phyloP scores from a whole-genome alignment of 2,113 vertebrate species.

The Lophotis ruficrista region DNA sequence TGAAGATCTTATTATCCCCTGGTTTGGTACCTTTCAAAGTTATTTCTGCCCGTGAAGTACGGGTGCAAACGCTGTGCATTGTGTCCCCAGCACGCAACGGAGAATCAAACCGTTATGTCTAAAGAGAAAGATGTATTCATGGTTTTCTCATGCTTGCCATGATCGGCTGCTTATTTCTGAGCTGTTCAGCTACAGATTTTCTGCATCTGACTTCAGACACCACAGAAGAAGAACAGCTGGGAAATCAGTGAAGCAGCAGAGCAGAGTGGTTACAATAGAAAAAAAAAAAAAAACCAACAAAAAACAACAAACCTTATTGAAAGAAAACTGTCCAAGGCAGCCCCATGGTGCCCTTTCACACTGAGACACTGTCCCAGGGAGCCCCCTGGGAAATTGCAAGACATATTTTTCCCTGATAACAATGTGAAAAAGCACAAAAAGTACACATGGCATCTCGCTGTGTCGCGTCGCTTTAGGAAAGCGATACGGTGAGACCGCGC shows the following conservation, averaged over 20 bases:
- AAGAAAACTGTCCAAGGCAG: conserved; percentile 67
- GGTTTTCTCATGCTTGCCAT: conserved; percentile 40
- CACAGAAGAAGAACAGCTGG: conserved; percentile 59
- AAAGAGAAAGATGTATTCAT: neutral
- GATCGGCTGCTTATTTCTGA: conserved; percentile 10
- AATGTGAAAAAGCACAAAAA: conserved; percentile 34
- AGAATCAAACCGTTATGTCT: neutral
- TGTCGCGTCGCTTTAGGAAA: neutral
- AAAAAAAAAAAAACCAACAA: neutral
- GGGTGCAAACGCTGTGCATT: accelerated
- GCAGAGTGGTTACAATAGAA: conserved; percentile 69
- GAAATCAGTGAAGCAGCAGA: conserved; percentile 72
- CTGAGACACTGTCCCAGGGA: conserved; percentile 43
- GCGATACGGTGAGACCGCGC: neutral
- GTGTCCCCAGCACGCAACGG: accelerated
- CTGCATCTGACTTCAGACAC: conserved; percentile 48
- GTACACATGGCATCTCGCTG: neutral
- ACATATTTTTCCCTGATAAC: conserved; percentile 64
- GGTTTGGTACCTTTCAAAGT: neutral
- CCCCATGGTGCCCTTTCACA: conserved; percentile 66
- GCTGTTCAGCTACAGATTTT: conserved; percentile 21
- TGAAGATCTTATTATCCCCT: neutral
- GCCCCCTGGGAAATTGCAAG: conserved; percentile 50
- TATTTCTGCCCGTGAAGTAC: neutral
- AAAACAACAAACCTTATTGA: neutral